A percentile compares a stretch with the other conserved stretches of the same genome.
Evolutionary conservation across 1,140 invertebrate genomes (phyloP).

Genomic region (Gonatopus flavifemur): DNA sequence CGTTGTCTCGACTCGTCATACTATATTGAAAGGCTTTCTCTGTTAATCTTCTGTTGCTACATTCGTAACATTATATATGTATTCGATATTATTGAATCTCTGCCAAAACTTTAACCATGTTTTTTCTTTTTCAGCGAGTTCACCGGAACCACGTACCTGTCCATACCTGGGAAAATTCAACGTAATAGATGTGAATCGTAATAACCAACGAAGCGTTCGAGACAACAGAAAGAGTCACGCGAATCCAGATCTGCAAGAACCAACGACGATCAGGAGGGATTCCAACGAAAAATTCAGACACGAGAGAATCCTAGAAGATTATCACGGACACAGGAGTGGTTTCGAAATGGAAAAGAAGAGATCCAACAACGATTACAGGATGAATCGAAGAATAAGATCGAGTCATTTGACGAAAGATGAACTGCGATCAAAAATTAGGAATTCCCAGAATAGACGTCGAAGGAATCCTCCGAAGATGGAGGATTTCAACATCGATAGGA

Average conservation of each 20-base stretch:
- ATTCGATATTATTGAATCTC: too few relatives aligned
- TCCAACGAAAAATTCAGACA: constrained; percentile 48
- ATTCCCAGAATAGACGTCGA: constrained; percentile 6
- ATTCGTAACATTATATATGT: too few relatives aligned
- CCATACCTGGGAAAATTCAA: constrained; percentile 71
- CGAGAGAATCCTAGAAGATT: constrained; percentile 37
- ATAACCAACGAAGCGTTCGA: constrained; percentile 56
- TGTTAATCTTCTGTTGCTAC: too few relatives aligned
- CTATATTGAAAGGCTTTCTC: too few relatives aligned
- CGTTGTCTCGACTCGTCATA: too few relatives aligned
- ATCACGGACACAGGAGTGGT: constrained; percentile 38
- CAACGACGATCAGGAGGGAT: constrained; percentile 45
- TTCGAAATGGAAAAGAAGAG: constrained; percentile 48
- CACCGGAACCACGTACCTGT: constrained; percentile 65
- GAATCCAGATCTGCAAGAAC: constrained; percentile 17
- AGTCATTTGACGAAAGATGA: constrained; percentile 20
- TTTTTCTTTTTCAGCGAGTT: constrained; percentile 65
- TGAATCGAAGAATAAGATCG: constrained; percentile 36
- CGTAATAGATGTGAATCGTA: constrained; percentile 61
- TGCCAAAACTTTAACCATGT: too few relatives aligned
- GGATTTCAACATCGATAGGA: constrained; percentile 38
- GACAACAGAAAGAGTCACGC: constrained; percentile 48
- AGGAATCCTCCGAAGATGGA: constrained; percentile 30
- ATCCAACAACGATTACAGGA: constrained; percentile 49
- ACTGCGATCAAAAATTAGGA: constrained; percentile 9